phyloP scores from a whole-genome alignment of 2,113 vertebrate genomes.

The Protomyctophum bolini region DNA sequence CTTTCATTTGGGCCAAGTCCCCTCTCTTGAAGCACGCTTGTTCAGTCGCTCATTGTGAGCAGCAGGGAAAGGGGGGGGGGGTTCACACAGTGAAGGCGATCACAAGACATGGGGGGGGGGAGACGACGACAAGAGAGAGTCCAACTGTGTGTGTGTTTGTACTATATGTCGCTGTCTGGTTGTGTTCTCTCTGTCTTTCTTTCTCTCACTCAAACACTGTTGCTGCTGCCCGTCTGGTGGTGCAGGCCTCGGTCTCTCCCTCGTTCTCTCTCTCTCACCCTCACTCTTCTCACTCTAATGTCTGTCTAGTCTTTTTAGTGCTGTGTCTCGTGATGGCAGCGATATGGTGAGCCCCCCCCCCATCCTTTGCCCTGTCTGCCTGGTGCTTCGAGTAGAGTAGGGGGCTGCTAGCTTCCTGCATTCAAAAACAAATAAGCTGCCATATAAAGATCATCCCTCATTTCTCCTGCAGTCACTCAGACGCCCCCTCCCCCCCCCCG shows the following conservation, averaged over 20 bases:
- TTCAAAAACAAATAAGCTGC: conserved; percentile 79
- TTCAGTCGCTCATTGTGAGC: too few species aligned
- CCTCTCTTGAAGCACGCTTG: too few species aligned
- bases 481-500: conserved; percentile 4
- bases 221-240: background rate
- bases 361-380: conserved; percentile 43
- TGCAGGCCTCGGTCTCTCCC: conserved; percentile 17
- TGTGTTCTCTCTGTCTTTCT: too few species aligned
- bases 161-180: too few species aligned
- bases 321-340: conserved; percentile 53
- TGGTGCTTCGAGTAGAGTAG: conserved; percentile 55
- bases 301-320: background rate
- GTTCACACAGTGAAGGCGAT: too few species aligned
- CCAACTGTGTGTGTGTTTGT: too few species aligned
- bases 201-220: too few species aligned
- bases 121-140: too few species aligned
- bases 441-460: conserved; percentile 78
- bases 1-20: too few species aligned
- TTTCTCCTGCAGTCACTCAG: conserved; percentile 79
- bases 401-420: conserved; percentile 59
- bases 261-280: conserved; percentile 8
- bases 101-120: too few species aligned
- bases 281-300: background rate
- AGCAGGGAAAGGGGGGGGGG: too few species aligned
- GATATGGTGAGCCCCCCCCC: conserved; percentile 20